Percentiles rank a stretch among this genome's conserved stretches.
Conservation (phyloP, 2,113 vertebrate species). For the Rhinoderma darwinii region DNA sequence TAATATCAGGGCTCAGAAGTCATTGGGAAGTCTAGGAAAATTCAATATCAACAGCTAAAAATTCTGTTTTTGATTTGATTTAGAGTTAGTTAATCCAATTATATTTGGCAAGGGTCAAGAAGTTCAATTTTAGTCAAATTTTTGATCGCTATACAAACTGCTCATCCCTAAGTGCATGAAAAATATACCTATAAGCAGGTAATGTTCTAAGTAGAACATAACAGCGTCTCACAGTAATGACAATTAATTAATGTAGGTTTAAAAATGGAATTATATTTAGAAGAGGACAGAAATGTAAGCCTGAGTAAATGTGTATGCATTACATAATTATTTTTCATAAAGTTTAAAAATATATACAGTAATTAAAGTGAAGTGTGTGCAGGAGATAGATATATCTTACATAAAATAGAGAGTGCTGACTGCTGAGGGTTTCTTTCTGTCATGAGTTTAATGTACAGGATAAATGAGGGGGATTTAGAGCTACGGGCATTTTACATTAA, state of each 20-base stretch:
- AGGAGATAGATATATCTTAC: constrained; percentile 28
- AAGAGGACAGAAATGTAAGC: neutral
- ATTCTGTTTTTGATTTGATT: neutral
- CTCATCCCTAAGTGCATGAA: neutral
- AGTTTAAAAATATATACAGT: constrained; percentile 39
- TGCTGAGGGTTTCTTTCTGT: constrained; percentile 53
- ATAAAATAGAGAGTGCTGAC: constrained; percentile 43
- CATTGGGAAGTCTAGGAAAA: too few species aligned
- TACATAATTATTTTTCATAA: constrained; percentile 43
- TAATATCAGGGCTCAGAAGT: too few species aligned
- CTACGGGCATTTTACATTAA: constrained; percentile 54
- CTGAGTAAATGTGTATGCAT: constrained; percentile 13
- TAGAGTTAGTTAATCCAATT: neutral
- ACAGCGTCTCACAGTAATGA: neutral
- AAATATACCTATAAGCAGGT: neutral
- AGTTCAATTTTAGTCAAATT: neutral
- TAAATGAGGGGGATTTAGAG: constrained; percentile 53
- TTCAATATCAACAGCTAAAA: too few species aligned
- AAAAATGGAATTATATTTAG: neutral
- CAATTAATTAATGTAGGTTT: neutral
- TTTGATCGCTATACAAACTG: neutral
- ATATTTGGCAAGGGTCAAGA: neutral
- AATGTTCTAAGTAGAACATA: neutral
- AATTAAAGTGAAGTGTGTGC: constrained; percentile 29
- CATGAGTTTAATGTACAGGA: constrained; percentile 47